Conservation (phyloP, 2,888 invertebrate species). For the Gastrophysa polygoni region DNA sequence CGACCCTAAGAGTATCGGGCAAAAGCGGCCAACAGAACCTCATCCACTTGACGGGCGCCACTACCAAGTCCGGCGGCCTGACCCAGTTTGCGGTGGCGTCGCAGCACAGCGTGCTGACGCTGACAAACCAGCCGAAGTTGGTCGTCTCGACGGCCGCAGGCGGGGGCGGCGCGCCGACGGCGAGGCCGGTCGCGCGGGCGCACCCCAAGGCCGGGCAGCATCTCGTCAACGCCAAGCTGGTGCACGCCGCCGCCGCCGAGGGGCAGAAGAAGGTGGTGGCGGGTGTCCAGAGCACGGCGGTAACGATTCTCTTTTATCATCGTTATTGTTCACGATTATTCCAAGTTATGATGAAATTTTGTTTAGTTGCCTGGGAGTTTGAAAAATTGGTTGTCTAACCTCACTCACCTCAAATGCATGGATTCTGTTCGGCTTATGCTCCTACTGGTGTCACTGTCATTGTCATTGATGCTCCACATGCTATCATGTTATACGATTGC, state of each 20-base stretch:
- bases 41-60: conserved; percentile 59
- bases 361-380: too few relatives aligned
- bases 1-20: conserved; percentile 59
- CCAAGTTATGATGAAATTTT: too few relatives aligned
- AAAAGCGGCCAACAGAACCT: conserved; percentile 60
- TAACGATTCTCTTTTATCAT: too few relatives aligned
- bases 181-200: conserved; percentile 42
- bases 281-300: too few relatives aligned
- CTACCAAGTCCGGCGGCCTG: conserved; percentile 51
- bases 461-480: too few relatives aligned
- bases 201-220: conserved; percentile 57
- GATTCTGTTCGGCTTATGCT: too few relatives aligned
- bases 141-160: conserved; percentile 49
- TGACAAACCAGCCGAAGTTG: conserved; percentile 54
- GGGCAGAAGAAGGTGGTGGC: conserved; percentile 47
- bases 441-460: too few relatives aligned
- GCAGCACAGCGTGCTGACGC: conserved; percentile 59
- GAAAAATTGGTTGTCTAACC: too few relatives aligned
- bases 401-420: too few relatives aligned
- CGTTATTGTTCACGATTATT: too few relatives aligned
- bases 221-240: conserved; percentile 60
- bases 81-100: conserved; percentile 61
- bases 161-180: conserved; percentile 44
- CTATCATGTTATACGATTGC: too few relatives aligned
- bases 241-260: conserved; percentile 53